Percentiles rank a stretch among this genome's conserved stretches.
Conservation (phyloP, 2,113 vertebrate genomes). For the Ia io region DNA sequence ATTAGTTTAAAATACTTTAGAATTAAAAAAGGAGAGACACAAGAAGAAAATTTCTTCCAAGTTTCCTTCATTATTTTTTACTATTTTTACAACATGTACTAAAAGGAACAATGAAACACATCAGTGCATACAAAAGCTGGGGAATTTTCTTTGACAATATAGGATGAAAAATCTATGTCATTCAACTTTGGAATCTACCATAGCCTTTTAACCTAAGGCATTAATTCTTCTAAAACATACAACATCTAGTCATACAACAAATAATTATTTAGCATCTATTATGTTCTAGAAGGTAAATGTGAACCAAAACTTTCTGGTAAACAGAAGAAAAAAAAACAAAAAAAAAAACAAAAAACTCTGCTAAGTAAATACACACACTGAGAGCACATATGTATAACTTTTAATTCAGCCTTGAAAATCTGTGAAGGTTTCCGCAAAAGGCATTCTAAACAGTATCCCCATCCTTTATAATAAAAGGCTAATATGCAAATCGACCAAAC, state of each 20-base stretch:
- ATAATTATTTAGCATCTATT: neutral
- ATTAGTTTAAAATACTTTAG: neutral
- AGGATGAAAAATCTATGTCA: neutral
- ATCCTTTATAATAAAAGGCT: no score
- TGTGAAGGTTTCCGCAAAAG: neutral
- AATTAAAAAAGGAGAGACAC: neutral
- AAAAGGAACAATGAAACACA: neutral
- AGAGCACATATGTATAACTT: accelerated
- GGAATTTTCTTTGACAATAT: neutral
- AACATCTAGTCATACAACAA: neutral
- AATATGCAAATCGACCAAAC: no score
- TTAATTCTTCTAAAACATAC: neutral
- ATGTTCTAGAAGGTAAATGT: neutral
- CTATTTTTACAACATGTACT: neutral
- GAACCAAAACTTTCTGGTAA: neutral
- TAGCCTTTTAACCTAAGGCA: neutral
- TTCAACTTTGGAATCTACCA: neutral
- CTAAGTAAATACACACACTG: neutral
- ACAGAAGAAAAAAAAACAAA: neutral
- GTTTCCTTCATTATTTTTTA: neutral
- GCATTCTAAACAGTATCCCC: neutral
- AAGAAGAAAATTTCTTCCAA: neutral
- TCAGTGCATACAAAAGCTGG: neutral
- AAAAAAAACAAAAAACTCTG: no score
- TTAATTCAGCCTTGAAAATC: neutral